phyloP scores from a whole-genome alignment of 2,888 invertebrate genomes.

The Elegia similella region DNA sequence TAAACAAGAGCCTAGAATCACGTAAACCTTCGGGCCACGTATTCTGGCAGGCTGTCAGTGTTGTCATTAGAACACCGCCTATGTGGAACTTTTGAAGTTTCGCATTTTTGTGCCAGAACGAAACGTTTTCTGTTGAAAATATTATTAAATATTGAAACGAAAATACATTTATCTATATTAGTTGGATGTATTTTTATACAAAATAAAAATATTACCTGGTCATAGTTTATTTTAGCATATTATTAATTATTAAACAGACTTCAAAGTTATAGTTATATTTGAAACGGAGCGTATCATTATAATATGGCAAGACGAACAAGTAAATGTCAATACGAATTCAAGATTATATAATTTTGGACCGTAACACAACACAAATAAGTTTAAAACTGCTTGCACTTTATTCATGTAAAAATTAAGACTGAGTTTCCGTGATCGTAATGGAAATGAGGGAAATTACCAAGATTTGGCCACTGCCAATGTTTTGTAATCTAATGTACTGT shows the following conservation, averaged over 20 bases:
- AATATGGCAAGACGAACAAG: not conserved
- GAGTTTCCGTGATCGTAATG: not conserved
- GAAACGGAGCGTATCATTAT: not conserved
- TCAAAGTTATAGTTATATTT: not conserved
- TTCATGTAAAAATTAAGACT: not conserved
- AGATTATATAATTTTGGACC: not conserved
- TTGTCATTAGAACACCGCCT: slow-evolving; percentile 68
- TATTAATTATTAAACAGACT: not conserved
- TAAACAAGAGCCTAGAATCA: slow-evolving; percentile 69
- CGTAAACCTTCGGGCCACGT: slow-evolving; percentile 74
- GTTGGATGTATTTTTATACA: no score
- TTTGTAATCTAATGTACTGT: no score
- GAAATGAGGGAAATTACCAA: not conserved
- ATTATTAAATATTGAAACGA: not conserved
- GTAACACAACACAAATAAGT: not conserved
- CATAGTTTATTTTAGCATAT: no score
- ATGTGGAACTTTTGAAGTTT: slow-evolving; percentile 78
- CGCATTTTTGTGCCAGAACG: slow-evolving; percentile 32
- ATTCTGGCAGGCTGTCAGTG: slow-evolving; percentile 60
- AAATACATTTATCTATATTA: not conserved
- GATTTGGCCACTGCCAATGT: not conserved
- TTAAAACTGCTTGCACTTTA: not conserved
- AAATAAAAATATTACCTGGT: no score
- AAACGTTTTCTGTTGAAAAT: slow-evolving; percentile 33
- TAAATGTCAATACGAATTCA: not conserved